Evolutionary conservation across 2,797 vertebrate genomes (phyloP), one percentile per base, ranked within the genome.

Genomic region (Holocentrus rufus): DNA sequence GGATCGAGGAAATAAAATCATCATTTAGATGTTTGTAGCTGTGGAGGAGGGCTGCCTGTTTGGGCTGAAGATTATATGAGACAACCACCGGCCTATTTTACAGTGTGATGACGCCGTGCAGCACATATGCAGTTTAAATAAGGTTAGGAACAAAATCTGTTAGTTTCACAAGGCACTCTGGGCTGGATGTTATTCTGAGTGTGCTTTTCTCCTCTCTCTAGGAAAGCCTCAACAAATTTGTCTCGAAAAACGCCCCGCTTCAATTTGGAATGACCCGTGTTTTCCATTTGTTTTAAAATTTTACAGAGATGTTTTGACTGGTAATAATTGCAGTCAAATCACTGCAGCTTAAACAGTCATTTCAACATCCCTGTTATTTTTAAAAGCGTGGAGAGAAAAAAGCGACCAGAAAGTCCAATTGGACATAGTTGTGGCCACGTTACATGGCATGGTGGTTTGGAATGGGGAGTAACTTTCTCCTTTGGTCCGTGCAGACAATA

Each of bases 361-460:
- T 75, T 87, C 59, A 74, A 69, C 78, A 72, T 80, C 55, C 54
- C 54, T 77, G 76, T 79, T 90, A 85, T 88, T 89, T 90, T 92
- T 87, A 82, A 90, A 89, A 84, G 76, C 65, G 57, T 15, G 23
- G 54, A 54, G 64, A 69, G 31, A 20, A 54, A 31, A 46, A 67
- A 80, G 46, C 20, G 15, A 59, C 65, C 66, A 66, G 71, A 84
- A 86, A 82, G 77, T 82, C 72, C 52, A 78, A 77, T 79, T 62
- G 73, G 56, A 85, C 89, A 90, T 92, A 91, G 82, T 75, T 93
- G 91, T 89, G 91, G 90, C 82, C 57, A 59, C 72, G 83, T 88
- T 90, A 85, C 86, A 90, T 84, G 72, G 82, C 75, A 81, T 58
- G 80, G 82, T 63, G 84, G 83, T 87, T 92, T 91, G 80, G 76